Evolutionary conservation across 2,797 vertebrate genomes (phyloP).

Genomic region (Bradypodion pumilum): DNA sequence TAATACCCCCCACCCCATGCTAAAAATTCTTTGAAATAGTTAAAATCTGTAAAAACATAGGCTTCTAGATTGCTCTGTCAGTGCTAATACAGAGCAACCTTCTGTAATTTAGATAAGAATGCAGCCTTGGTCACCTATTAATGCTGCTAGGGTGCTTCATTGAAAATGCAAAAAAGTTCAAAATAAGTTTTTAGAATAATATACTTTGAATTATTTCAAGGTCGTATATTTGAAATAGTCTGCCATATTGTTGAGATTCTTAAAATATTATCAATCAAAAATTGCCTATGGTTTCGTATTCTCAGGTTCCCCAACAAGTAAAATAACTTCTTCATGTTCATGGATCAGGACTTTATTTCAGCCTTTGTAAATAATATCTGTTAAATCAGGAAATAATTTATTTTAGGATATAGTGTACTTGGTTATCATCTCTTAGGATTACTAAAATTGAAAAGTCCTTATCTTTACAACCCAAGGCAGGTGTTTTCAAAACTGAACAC

Average conservation of each 20-base stretch:
- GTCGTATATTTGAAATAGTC: background rate
- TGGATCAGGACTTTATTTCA: background rate
- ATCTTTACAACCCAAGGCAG: background rate
- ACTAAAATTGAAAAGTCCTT: too few species aligned
- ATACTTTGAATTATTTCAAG: background rate
- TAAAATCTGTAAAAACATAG: too few species aligned
- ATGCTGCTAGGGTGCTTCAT: background rate
- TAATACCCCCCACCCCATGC: too few species aligned
- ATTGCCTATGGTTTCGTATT: background rate
- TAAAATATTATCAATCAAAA: background rate
- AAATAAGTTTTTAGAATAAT: background rate
- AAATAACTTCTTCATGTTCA: background rate
- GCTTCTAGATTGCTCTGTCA: background rate
- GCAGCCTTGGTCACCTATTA: background rate
- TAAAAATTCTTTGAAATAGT: too few species aligned
- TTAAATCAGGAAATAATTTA: background rate
- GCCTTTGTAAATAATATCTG: background rate
- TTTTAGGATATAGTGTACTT: too few species aligned
- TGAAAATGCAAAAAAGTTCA: background rate
- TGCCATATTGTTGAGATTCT: background rate
- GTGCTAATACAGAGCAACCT: background rate
- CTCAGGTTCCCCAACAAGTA: background rate
- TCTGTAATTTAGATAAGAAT: background rate
- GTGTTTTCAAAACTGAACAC: background rate
- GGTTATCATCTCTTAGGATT: too few species aligned